A percentile compares a stretch with the other conserved stretches of the same genome.
phyloP scores from a whole-genome alignment of 2,797 vertebrate species.

The Pipistrellus pygmaeus region DNA sequence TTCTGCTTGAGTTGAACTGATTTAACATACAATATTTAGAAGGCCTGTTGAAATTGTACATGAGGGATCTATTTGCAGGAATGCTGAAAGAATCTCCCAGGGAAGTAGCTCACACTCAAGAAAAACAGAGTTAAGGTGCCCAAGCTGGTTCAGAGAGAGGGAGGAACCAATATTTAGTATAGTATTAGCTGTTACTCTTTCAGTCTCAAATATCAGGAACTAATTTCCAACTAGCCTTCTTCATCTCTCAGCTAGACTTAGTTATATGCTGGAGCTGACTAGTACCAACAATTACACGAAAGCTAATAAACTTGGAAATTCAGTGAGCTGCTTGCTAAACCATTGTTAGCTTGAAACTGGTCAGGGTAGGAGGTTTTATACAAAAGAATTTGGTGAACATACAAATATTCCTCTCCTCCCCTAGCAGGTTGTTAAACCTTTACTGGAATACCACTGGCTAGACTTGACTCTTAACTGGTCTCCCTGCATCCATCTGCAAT shows the following conservation, averaged over 20 bases:
- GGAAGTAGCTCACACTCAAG: background rate
- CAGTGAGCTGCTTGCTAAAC: background rate
- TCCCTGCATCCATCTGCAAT: background rate
- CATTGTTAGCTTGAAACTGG: background rate
- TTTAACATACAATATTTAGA: slow-evolving; percentile 47
- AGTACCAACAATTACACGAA: background rate
- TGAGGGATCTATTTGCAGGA: background rate
- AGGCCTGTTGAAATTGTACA: background rate
- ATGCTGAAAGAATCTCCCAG: background rate
- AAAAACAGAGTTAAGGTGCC: background rate
- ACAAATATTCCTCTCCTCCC: background rate
- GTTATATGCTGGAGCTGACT: background rate
- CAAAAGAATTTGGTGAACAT: background rate
- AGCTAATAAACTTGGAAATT: background rate
- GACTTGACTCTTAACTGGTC: background rate
- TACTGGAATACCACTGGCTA: background rate
- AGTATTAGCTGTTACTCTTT: background rate
- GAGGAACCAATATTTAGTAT: background rate
- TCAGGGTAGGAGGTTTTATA: background rate
- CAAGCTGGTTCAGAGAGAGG: background rate
- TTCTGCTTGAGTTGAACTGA: slow-evolving; percentile 57
- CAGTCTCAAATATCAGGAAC: background rate
- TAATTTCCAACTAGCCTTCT: background rate
- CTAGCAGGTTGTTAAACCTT: slow-evolving; percentile 14
- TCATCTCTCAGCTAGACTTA: background rate